A percentile compares a stretch with the other conserved stretches of the same genome.
phyloP scores from a whole-genome alignment of 2,113 vertebrate species.

The Chionis minor region DNA sequence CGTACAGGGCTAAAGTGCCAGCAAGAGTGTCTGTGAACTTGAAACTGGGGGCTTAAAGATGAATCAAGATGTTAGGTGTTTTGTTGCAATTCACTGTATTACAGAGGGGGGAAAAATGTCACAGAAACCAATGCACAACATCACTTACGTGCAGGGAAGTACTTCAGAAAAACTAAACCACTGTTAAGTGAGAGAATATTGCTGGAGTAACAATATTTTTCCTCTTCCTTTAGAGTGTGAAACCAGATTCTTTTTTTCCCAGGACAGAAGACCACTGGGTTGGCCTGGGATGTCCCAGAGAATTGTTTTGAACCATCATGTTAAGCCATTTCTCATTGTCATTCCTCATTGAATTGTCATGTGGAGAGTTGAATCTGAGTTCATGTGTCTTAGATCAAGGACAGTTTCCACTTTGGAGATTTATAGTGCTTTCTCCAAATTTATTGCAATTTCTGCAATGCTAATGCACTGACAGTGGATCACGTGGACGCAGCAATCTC shows the following conservation, averaged over 20 bases:
- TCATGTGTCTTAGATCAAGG: slow-evolving; percentile 42
- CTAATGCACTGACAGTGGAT: not conserved
- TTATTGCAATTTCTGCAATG: slow-evolving; percentile 5
- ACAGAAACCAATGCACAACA: not conserved
- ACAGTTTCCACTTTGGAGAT: slow-evolving; percentile 11
- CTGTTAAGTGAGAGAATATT: not conserved
- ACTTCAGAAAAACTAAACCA: not conserved
- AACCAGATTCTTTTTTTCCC: not conserved
- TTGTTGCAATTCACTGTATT: not conserved
- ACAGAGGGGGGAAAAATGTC: not conserved
- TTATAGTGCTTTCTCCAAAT: slow-evolving; percentile 18
- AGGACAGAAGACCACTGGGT: not conserved
- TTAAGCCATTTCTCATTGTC: not conserved
- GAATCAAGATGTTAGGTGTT: not conserved
- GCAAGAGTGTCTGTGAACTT: not conserved
- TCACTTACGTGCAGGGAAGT: not conserved
- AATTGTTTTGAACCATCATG: slow-evolving; percentile 24
- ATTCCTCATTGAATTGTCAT: slow-evolving; percentile 3
- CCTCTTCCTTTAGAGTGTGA: not conserved
- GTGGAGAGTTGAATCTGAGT: slow-evolving; percentile 38
- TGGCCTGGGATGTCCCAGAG: not conserved
- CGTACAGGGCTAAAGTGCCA: not conserved
- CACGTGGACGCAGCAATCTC: not conserved
- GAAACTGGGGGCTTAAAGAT: not conserved
- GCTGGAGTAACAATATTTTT: not conserved